Evolutionary conservation across 1,140 invertebrate species (phyloP), one percentile per base, ranked within the genome.

Genomic region (Aradophagus sp.): DNA sequence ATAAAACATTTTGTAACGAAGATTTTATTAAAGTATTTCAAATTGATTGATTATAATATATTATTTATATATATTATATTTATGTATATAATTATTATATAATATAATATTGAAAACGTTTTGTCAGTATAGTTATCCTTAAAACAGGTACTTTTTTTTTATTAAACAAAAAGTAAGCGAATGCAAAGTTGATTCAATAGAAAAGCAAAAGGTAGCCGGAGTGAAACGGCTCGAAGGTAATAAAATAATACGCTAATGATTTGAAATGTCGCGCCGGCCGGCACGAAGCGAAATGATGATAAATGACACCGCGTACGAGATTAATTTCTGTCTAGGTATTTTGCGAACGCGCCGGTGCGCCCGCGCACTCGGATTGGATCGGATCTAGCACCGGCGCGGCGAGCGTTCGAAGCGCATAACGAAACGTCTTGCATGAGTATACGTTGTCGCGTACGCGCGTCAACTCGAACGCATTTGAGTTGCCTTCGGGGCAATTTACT

Each of bases 401-500:
- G 53, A 53, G 38, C 56, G 52, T 36, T 63, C 52, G 69, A 75
- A 55, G 62, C 56, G 69, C 73, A 69, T 77, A 74, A 76, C 74
- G 76, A 77, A 77, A 75, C 62, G 71, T 56, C 52, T 31, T 19
- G 36, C 48, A 35, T 50, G 55, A 72, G 56, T 59, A n/a, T n/a
- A n/a, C 19, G 47, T 50, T 68, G 61, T 70, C 63, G 56, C 59
- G 50, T 65, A 69, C 53, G 53, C 48, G 70, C 47, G 52, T 72
- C 74, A 55, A 71, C 75, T 73, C 59, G 76, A 74, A 77, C 67
- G 73, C 48, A 56, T 78, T 73, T 63, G 66, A 65, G 27, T 44
- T 69, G 52, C 58, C 63, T 66, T 58, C 41, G 23, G 69, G 67
- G 73, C 75, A 81, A 78, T 79, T 81, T 78, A 72, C 74, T 76